Evolutionary conservation across 2,888 invertebrate genomes (phyloP).

Genomic region (Hirtodrosophila confusa): DNA sequence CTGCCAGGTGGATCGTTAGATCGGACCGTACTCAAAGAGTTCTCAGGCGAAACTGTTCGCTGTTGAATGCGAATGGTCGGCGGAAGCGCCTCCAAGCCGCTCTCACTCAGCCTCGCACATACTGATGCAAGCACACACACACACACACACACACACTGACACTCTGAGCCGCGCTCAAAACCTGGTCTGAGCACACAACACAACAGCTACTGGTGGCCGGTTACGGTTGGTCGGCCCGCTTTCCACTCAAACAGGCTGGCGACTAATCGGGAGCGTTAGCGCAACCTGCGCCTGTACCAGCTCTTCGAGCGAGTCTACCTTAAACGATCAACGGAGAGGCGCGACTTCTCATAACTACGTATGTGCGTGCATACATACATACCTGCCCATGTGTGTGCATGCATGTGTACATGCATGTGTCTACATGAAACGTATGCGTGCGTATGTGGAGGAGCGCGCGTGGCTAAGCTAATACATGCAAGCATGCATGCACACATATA

Average conservation of each 20-base stretch:
- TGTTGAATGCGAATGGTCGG: constrained; percentile 59
- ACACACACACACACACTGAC: constrained; percentile 3
- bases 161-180: constrained; percentile 61
- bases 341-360: constrained; percentile 24
- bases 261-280: constrained; percentile 62
- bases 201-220: constrained; percentile 21
- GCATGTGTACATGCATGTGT: background rate
- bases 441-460: constrained; percentile 6
- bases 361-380: constrained; percentile 2
- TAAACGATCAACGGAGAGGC: constrained; percentile 37
- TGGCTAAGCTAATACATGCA: constrained; percentile 2
- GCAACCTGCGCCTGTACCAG: constrained; percentile 14
- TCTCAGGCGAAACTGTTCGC: constrained; percentile 81
- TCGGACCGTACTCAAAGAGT: constrained; percentile 82
- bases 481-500: background rate
- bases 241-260: constrained; percentile 62
- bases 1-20: constrained; percentile 61
- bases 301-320: constrained; percentile 24
- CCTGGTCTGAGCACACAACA: constrained; percentile 42
- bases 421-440: background rate
- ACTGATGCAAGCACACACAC: background rate
- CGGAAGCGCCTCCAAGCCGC: constrained; percentile 56
- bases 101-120: constrained; percentile 37
- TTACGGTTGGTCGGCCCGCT: constrained; percentile 71
- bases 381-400: background rate